phyloP scores from a whole-genome alignment of 2,888 invertebrate species.

The Meiosimyza platycephala region DNA sequence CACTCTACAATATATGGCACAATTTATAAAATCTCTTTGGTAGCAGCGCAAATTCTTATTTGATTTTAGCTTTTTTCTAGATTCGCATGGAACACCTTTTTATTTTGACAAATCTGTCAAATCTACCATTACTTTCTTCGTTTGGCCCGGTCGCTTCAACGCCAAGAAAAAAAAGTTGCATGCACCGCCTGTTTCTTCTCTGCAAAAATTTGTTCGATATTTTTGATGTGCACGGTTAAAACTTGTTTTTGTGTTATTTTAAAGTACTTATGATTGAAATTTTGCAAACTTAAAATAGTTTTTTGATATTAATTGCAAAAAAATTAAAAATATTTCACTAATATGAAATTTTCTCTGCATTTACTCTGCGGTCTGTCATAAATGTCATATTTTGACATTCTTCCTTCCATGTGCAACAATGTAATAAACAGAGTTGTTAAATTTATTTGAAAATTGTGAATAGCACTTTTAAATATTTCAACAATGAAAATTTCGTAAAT shows the following conservation, averaged over 20 bases:
- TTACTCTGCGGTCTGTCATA: neutral
- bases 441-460: too few species aligned
- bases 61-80: too few species aligned
- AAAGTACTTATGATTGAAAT: conserved; percentile 8
- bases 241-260: neutral
- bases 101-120: too few species aligned
- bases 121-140: too few species aligned
- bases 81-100: too few species aligned
- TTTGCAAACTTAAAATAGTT: neutral
- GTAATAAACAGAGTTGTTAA: too few species aligned
- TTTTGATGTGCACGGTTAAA: neutral
- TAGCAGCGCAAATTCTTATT: too few species aligned
- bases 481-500: too few species aligned
- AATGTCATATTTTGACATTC: conserved; percentile 7
- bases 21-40: too few species aligned
- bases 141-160: too few species aligned
- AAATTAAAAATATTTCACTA: neutral
- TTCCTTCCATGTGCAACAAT: conserved; percentile 23
- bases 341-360: conserved; percentile 16
- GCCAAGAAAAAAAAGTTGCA: neutral
- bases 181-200: conserved; percentile 8
- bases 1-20: too few species aligned
- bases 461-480: too few species aligned
- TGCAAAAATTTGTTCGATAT: neutral
- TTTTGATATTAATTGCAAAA: neutral